Base-by-base conservation (phyloP, 2,113 vertebrate genomes). In the Dermatemys mawii region DNA sequence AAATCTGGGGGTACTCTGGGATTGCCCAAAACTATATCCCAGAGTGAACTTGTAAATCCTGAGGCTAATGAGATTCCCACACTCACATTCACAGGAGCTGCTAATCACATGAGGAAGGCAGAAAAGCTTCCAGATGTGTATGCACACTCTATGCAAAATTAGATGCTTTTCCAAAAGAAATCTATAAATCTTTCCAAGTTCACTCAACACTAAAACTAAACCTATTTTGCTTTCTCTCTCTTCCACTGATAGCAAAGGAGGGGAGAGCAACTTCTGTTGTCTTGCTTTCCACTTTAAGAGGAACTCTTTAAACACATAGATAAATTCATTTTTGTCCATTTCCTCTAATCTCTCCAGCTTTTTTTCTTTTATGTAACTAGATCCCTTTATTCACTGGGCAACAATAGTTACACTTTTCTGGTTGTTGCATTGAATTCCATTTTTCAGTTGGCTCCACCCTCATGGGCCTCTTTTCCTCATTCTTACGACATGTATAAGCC, bases 381-480 rank as follows among this genome's bases (percentile, higher is more conserved):
- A 75, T 89, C 46, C n/a, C 3, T 32, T 81, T 60, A 26, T 81
- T 90, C 73, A 79, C 21, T 79, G 81, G 90, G n/a, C 12, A 90
- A 55, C 41, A 83, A 46, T 21, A 70, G 21, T 1, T 85, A 87
- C 2, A 1, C 4, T 95, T 90, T 90, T 88, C 55, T 92, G 50
- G 88, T 4, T 44, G 22, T 32, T 35, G 67, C 50, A 51, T 50
- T 88, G 29, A 70, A 26, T 73, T 87, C 1, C 19, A 83, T 49
- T 46, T 46, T 54, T 26, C 41, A 90, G 17, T 50, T 89, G 22
- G 78, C 8, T 90, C 48, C 87, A 93, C 93, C 78, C 63, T 93
- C 41, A 22, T 38, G 14, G 22, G 80, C 14, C 86, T 80, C 9
- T 75, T 91, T 32, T 82, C 32, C 86, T 81, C 53, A 54, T 90